Evolutionary conservation across 2,888 invertebrate genomes (phyloP), one percentile per base, ranked within the genome.

Genomic region (Pandemis heparana): DNA sequence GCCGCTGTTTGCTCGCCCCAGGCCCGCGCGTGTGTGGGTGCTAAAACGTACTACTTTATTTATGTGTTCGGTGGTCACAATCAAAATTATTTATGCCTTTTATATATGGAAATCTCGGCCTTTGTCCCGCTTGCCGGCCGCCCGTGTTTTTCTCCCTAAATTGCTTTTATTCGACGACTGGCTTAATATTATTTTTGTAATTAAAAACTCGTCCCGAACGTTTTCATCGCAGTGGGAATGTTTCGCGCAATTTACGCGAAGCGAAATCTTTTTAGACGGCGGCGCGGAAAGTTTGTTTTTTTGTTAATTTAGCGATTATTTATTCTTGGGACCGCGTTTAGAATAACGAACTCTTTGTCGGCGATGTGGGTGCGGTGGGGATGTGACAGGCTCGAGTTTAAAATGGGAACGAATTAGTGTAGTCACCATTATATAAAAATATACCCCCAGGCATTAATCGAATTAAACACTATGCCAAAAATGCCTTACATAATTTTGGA

Each of bases 141-240:
- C 77, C 78, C 82, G 79, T 81, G 80, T 83, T 85, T 84, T 81
- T 82, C 80, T 78, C 79, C 86, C 88, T 84, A 87, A 90, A 92
- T 89, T 87, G 90, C 88, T 89, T 90, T 90, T 86, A 90, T 91
- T 88, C 86, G 89, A 83, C 88, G 85, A 83, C 84, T 85, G 89
- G 90, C 90, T 92, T 91, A 90, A 92, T 92, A 90, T 87, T 92
- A 91, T 90, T 90, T 89, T 87, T 89, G 92, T 92, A 92, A 92
- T 92, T 92, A 92, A 92, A 92, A 90, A 86, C 87, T 87, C 87
- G 83, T 85, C 83, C 83, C 77, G 83, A 85, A 87, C 85, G 82
- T 88, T 89, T 90, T 87, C 86, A 88, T 85, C 85, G 85, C 85
- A 75, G 72, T 62, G 70, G 75, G 76, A 83, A 82, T 82, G 84